phyloP scores from a whole-genome alignment of 2,888 invertebrate species.

The Megaustenia siamemsis region DNA sequence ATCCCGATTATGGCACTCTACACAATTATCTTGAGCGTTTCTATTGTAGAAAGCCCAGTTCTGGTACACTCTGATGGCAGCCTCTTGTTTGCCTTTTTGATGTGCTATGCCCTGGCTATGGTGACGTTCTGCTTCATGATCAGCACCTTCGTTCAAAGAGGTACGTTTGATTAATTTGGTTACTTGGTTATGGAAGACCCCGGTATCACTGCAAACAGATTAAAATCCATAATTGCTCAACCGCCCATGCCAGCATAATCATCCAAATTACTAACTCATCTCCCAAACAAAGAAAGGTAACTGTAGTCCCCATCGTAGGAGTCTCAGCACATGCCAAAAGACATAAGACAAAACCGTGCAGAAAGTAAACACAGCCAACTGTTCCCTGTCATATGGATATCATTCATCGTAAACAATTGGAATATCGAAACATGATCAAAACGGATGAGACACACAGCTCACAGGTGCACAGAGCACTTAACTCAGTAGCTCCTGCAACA shows the following conservation, averaged over 20 bases:
- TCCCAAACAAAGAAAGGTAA: too few species aligned
- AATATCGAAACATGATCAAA: too few species aligned
- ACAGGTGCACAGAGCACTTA: too few species aligned
- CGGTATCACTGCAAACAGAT: background rate
- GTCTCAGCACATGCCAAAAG: too few species aligned
- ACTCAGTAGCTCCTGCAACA: too few species aligned
- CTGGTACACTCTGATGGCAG: conserved; percentile 82
- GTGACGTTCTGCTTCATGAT: conserved; percentile 90
- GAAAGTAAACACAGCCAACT: too few species aligned
- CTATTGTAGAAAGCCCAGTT: conserved; percentile 62
- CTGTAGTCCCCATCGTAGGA: too few species aligned
- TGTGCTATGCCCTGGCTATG: conserved; percentile 86
- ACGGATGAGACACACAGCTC: too few species aligned
- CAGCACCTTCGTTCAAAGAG: conserved; percentile 89
- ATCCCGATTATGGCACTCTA: conserved; percentile 83
- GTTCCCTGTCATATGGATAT: too few species aligned
- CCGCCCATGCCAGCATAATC: background rate
- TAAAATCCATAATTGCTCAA: background rate
- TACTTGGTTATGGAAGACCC: background rate
- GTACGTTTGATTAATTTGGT: conserved; percentile 79
- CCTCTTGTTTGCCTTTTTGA: conserved; percentile 86
- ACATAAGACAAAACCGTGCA: too few species aligned
- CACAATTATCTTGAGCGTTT: conserved; percentile 76
- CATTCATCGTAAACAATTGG: too few species aligned
- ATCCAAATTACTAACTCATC: too few species aligned